Conservation (phyloP, 2,888 invertebrate species). For the Conchocele bisecta region DNA sequence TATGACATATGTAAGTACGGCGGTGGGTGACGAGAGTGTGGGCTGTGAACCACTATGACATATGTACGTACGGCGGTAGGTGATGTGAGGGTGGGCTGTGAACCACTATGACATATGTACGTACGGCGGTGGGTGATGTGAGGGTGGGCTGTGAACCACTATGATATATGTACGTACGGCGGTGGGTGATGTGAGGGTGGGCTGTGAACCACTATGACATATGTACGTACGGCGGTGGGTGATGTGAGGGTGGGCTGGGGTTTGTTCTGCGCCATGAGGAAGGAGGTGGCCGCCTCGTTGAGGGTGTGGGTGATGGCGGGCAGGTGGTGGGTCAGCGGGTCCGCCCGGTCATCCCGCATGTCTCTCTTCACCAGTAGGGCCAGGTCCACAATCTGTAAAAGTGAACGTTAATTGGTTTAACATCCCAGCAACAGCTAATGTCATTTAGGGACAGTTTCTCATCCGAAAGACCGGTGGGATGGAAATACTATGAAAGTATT, state of each 20-base stretch:
- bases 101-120: too few relatives aligned
- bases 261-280: conserved; percentile 26
- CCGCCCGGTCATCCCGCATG: conserved; percentile 65
- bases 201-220: not conserved
- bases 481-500: too few relatives aligned
- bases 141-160: conserved; percentile 17
- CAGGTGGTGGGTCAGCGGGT: conserved; percentile 75
- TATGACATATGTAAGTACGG: too few relatives aligned
- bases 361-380: conserved; percentile 92
- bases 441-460: too few relatives aligned
- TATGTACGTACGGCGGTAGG: too few relatives aligned
- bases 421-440: too few relatives aligned
- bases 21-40: too few relatives aligned
- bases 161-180: conserved; percentile 25
- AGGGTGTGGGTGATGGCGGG: conserved; percentile 69
- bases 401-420: too few relatives aligned
- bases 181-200: conserved; percentile 44
- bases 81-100: too few relatives aligned
- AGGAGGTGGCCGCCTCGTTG: conserved; percentile 32
- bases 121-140: conserved; percentile 46
- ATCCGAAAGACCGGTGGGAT: too few relatives aligned
- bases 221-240: conserved; percentile 46
- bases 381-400: conserved; percentile 88
- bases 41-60: too few relatives aligned
- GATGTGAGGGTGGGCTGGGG: conserved; percentile 40